Evolutionary conservation across 1,140 invertebrate species (phyloP).

Genomic region (Microplitis demolitor): DNA sequence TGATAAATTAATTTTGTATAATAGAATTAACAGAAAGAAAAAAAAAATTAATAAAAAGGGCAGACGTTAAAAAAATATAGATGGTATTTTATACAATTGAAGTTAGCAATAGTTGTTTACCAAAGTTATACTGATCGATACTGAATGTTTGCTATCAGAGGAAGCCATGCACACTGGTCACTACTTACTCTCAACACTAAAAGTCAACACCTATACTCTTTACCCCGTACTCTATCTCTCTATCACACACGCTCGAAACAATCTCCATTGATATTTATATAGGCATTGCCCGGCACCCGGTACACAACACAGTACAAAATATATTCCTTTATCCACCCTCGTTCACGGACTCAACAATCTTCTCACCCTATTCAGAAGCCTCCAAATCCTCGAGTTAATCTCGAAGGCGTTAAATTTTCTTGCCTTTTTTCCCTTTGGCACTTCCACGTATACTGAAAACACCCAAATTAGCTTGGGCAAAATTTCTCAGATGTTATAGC

Average conservation of each 20-base stretch:
- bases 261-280: no score
- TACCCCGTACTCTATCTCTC: slow-evolving; percentile 28
- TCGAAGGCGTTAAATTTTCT: neutral
- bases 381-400: neutral
- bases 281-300: no score
- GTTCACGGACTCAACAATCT: no score
- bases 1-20: no score
- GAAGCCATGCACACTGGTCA: slow-evolving; percentile 56
- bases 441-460: neutral
- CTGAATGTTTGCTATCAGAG: slow-evolving; percentile 60
- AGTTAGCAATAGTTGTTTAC: slow-evolving; percentile 61
- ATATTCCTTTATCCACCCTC: no score
- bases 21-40: no score
- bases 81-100: slow-evolving; percentile 49
- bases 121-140: slow-evolving; percentile 62
- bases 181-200: slow-evolving; percentile 58
- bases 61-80: slow-evolving; percentile 21
- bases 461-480: slow-evolving; percentile 7
- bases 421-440: neutral
- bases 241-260: neutral
- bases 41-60: no score
- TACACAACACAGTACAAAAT: no score
- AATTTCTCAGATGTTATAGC: slow-evolving; percentile 1
- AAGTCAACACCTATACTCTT: slow-evolving; percentile 54
- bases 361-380: no score